A percentile compares a stretch with the other conserved stretches of the same genome.
Evolutionary conservation across 2,888 invertebrate genomes (phyloP).

Genomic region (Agrotis ipsilon): DNA sequence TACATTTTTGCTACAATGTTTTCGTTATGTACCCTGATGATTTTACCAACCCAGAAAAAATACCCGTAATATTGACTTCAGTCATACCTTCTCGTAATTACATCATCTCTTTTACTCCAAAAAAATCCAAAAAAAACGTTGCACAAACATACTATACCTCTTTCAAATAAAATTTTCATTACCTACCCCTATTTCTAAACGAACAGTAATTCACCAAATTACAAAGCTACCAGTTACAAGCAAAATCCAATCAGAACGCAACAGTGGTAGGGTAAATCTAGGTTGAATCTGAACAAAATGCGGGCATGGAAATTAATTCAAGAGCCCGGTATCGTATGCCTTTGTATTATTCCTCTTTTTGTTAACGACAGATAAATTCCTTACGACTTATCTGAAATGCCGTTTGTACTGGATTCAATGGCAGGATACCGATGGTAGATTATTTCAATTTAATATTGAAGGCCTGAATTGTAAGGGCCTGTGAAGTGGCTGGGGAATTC

Average conservation of each 20-base stretch:
- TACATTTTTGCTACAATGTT: too few species aligned
- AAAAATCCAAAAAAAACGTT: not conserved
- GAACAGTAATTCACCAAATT: conserved; percentile 23
- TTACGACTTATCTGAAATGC: conserved; percentile 73
- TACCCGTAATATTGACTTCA: too few species aligned
- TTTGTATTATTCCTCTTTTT: conserved; percentile 79
- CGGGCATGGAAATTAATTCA: conserved; percentile 78
- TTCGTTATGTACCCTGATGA: too few species aligned
- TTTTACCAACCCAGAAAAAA: too few species aligned
- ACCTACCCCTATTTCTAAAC: not conserved
- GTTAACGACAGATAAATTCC: conserved; percentile 80
- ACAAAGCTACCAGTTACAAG: conserved; percentile 11
- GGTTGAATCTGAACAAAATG: conserved; percentile 70
- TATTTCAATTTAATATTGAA: conserved; percentile 67
- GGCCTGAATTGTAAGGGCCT: conserved; percentile 56
- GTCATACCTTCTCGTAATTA: not conserved
- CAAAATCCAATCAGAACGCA: conserved; percentile 24
- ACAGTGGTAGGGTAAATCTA: conserved; percentile 56
- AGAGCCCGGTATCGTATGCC: conserved; percentile 72
- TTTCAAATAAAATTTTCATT: conserved; percentile 13
- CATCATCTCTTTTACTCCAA: not conserved
- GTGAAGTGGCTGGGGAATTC: conserved; percentile 59
- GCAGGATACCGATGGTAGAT: conserved; percentile 60
- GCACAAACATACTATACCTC: not conserved
- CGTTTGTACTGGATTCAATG: conserved; percentile 61